Base-by-base conservation (phyloP, 2,888 invertebrate genomes). In the Chrysolina americana region DNA sequence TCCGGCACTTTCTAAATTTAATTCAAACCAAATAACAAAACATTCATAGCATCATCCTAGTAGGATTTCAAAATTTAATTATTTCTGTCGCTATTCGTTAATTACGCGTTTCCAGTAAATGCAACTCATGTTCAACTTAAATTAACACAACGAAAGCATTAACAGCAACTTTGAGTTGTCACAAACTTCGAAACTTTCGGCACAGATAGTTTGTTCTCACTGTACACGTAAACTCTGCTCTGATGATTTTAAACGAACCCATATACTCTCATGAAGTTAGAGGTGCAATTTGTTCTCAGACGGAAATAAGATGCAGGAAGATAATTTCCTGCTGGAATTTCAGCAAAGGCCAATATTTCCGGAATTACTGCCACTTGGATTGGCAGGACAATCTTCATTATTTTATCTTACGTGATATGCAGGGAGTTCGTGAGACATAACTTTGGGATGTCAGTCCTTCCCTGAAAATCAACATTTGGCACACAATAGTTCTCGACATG, bases 121-220 rank as follows among this genome's bases (percentile, higher is more conserved):
- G 56, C 56, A 56, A 56, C 23, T 56, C 56, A 23, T 56, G 56
- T 23, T 19, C 21, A 56, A 56, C 56, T 56, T 21, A 23, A 56
- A 56, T 56, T 56, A 56, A 56, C 56, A 56, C 56, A 56, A 56
- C 56, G 56, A 23, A 56, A 56, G 19, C 68, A 41, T 68, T 56
- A 41, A 41, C 36, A 68, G 68, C 44, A 59, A 19, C 56, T 69
- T 68, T 44, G 44, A 69, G 68, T 41, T 69, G 68, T 69, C 68
- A 69, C 68, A 69, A 69, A 69, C 59, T 69, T 59, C 19, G 1
- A 41, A 56, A 56, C 56, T 56, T 56, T 56, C 13, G 19, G 19
- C 23, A 23, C 2, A 56, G 19, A 56, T 23, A 56, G 56, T 56
- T 23, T 56, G 56, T 56, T 56, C 56, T 56, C 21, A 56, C 56